Base-by-base conservation (phyloP, 2,888 invertebrate species). In the Sminthurinus aureus region DNA sequence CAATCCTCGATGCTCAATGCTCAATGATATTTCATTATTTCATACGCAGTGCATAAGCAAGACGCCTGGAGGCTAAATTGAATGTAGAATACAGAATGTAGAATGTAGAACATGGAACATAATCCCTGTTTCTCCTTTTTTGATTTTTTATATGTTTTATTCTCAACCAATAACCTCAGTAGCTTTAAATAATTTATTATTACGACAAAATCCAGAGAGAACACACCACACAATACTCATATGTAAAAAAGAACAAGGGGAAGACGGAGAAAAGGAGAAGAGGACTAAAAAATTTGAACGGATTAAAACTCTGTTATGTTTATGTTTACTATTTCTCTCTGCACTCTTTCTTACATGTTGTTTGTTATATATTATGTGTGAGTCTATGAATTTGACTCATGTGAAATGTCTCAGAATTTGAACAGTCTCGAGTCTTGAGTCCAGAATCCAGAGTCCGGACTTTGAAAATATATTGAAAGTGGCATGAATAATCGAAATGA, bases 401-500 rank as follows among this genome's bases (percentile, higher is more conserved):
- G n/a, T 20, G 24, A 69, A 69, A 69, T 24, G 69, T 69, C 69
- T 69, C 69, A 69, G 69, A 12, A 69, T 69, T 69, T 24, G 69
- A 69, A 12, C 22, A 69, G 58, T 58, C 18, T n/a, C n/a, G n/a
- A n/a, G n/a, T n/a, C n/a, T n/a, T n/a, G n/a, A n/a, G n/a, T n/a
- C n/a, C n/a, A n/a, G n/a, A n/a, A n/a, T n/a, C n/a, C n/a, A n/a
- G n/a, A n/a, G n/a, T n/a, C n/a, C 52, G 13, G 52, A 20, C 22
- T 22, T n/a, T 38, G 50, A 18, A 87, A 88, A 88, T 88, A 88
- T 88, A 88, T 88, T 86, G 88, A 84, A 87, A 87, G 86, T 87
- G 87, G 87, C 88, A 88, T 89, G 88, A 89, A 89, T 89, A 89
- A 89, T 89, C 87, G 87, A 87, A 88, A 88, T 87, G 87, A 89